These are phyloP conservation scores for Pithys albifrons DNA, from an alignment of 2,113 vertebrate species.

Conservation along the genomic window DNA sequence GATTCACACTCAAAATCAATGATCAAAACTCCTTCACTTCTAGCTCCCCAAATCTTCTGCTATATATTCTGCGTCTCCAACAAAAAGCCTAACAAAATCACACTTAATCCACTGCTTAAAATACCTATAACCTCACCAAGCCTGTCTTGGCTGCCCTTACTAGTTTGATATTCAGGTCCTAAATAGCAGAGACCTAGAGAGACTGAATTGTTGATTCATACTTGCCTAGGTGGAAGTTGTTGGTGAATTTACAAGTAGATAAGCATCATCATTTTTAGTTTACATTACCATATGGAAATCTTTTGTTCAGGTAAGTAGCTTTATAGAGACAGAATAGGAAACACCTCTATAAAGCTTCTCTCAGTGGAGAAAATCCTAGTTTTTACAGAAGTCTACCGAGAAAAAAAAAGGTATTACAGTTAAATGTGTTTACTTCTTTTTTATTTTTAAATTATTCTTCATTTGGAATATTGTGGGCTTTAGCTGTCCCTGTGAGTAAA, in stretches of 20 bases:
- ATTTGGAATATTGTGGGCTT: not conserved
- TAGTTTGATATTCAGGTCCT: not conserved
- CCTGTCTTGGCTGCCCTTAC: not conserved
- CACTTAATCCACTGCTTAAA: not conserved
- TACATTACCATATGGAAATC: not conserved
- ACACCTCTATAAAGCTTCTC: not conserved
- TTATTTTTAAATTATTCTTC: not conserved
- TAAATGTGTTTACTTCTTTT: not conserved
- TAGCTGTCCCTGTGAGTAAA: not conserved
- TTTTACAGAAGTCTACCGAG: not conserved
- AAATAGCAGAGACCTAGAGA: not conserved
- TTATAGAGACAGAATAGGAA: not conserved
- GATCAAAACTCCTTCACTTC: not conserved
- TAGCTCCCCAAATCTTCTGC: not conserved
- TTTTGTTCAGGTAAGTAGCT: not conserved
- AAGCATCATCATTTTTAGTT: not conserved
- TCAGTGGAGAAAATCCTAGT: not conserved
- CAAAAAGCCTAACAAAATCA: not conserved
- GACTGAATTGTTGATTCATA: not conserved
- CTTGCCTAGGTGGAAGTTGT: not conserved
- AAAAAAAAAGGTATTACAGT: not conserved
- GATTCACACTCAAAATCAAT: not conserved
- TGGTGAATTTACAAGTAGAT: not conserved
- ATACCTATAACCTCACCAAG: not conserved
- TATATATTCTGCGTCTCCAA: not conserved